Base-by-base conservation (phyloP, 1,140 invertebrate species). In the Drosophila santomea region DNA sequence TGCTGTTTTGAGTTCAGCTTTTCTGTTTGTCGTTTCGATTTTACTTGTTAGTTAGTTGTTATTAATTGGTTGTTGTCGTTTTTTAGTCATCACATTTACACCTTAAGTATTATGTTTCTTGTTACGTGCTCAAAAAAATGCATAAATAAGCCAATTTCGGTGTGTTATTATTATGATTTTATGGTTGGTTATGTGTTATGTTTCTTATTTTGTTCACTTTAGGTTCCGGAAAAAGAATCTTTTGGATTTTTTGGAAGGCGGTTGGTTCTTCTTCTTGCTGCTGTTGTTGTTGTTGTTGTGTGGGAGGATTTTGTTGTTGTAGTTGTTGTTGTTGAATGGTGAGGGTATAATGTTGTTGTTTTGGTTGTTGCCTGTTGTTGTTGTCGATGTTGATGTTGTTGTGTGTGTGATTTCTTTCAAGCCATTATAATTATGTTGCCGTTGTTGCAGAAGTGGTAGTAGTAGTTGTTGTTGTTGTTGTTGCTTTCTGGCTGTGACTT, bases 41-140 rank as follows among this genome's bases (percentile, higher is more conserved):
- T 38, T 35, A 2, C 3, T 38, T 39, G 2, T 51, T 52, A 14
- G 44, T 64, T 51, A 3, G 17, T 47, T 51, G 32, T 54, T 20
- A 15, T 38, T 23, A 32, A 48, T 17, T 23, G 11, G 4, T 51
- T 52, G 20, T 20, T 20, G 47, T 62, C 43, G 32, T 32, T 56
- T 67, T 67, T 52, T 50, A 54, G 64, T 28, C 72, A 59, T 56
- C 44, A 57, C 56, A 51, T 64, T 43, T 76, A 54, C 50, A 71
- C 67, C 43, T 79, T 48, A 54, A 43, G 20, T 51, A 41, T 67
- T 74, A 55, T 51, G 66, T 45, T 35, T 50, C 72, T 72, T 71
- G 75, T 74, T 86, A 85, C 82, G 82, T 88, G 82, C 82, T 67
- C 81, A 85, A 85, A 85, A 85, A 85, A 85, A 85, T 86, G 48